Evolutionary conservation across 2,113 vertebrate species (phyloP), one percentile per base, ranked within the genome.

Genomic region (Poicephalus gulielmi): DNA sequence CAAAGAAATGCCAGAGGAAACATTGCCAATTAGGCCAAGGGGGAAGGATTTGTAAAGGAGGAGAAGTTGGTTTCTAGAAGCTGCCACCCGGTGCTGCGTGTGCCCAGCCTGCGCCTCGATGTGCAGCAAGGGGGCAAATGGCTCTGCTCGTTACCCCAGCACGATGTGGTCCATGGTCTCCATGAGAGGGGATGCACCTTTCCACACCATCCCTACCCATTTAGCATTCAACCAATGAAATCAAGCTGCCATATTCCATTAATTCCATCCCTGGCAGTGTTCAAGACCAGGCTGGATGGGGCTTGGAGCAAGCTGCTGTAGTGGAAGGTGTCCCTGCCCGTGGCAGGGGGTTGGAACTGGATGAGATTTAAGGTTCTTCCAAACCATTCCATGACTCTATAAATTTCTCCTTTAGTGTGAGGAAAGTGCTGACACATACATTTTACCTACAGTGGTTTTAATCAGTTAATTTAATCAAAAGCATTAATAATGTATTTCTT

Each of bases 381-480:
- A 59, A 59, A 35, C 57, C 57, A 59, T 35, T 59, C 57, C 57
- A 10, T 35, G 57, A 59, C 16, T 35, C 57, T 59, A 59, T 24
- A 59, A 24, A 59, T 24, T 59, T 35, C 97, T 96, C 97, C 79
- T 97, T 98, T 96, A 96, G 94, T 70, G 91, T 13, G 19, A 78
- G 95, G 75, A 86, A 98, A 97, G 95, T 90, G 91, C 97, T 98
- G 97, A 98, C 98, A 97, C n/a, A 18, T 73, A 93, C 97, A 82
- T 95, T 98, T 98, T 96, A 98, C 97, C 97, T 96, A 86, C 97
- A 86, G 97, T 94, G 96, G 47, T 94, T 98, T 97, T 98, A 98
- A 98, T 98, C 97, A 98, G 98, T 98, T 98, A 98, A 98, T 98
- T 98, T 98, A 97, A 97, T 97, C 96, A 97, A 97, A 97, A 98